Conservation (phyloP, 2,113 vertebrate species). For the Aegotheles bennettii region DNA sequence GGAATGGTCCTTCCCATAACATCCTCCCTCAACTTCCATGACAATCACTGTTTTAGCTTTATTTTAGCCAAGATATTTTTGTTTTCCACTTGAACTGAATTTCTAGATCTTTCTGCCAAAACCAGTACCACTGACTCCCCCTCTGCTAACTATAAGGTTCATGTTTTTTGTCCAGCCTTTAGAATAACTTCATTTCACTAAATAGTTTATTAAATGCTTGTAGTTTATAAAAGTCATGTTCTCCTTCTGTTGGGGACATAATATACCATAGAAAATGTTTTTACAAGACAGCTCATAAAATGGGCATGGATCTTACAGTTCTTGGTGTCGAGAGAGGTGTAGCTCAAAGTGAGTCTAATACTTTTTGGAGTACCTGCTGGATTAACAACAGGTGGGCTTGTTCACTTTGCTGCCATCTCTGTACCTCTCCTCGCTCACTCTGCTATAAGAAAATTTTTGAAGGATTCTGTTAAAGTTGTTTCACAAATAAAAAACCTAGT, state of each 20-base stretch:
- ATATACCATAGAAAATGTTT: background rate
- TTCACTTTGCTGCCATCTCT: background rate
- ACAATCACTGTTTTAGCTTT: background rate
- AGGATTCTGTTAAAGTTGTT: background rate
- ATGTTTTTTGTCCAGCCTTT: background rate
- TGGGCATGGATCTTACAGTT: background rate
- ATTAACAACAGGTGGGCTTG: background rate
- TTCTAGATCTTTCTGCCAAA: background rate
- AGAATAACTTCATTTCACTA: background rate
- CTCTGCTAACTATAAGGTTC: background rate
- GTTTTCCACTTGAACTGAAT: background rate
- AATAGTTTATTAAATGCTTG: background rate
- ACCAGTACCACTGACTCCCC: rapidly evolving
- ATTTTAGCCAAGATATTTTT: background rate
- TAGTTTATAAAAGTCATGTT: background rate
- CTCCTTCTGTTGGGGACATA: background rate
- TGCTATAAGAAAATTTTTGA: background rate
- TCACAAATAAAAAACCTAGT: background rate
- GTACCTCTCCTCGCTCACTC: background rate
- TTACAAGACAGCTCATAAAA: background rate
- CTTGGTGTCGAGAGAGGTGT: background rate
- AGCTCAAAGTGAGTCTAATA: background rate
- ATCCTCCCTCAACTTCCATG: background rate
- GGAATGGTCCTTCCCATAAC: background rate
- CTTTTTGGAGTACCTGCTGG: background rate